Evolutionary conservation across 1,140 invertebrate genomes (phyloP).

Genomic region (Trigoniulus corallinus): DNA sequence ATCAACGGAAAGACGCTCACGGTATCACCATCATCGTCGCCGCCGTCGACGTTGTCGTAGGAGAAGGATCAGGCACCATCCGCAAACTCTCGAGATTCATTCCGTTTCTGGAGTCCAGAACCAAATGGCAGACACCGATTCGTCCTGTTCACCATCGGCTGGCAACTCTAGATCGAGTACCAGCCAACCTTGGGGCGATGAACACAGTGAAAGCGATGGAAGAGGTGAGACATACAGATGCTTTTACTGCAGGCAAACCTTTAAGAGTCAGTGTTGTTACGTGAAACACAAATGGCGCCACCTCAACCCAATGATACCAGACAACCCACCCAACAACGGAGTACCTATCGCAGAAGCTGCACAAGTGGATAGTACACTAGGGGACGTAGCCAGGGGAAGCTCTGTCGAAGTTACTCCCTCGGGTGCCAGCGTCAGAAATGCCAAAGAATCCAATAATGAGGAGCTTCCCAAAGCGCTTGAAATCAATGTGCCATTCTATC

Average conservation of each 20-base stretch:
- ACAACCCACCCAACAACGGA: no score
- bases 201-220: background rate
- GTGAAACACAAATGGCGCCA: constrained; percentile 58
- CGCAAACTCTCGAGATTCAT: background rate
- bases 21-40: background rate
- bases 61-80: background rate
- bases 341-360: constrained; percentile 16
- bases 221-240: constrained; percentile 37
- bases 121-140: background rate
- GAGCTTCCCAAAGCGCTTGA: constrained; percentile 49
- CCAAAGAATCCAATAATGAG: constrained; percentile 23
- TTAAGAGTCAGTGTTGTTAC: constrained; percentile 65
- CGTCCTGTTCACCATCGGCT: background rate
- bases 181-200: background rate
- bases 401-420: background rate
- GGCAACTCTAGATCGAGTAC: background rate
- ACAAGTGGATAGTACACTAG: constrained; percentile 7
- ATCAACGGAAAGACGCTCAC: background rate
- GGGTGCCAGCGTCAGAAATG: constrained; percentile 5
- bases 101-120: background rate
- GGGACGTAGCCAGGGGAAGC: background rate
- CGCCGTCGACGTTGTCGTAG: no score
- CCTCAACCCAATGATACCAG: constrained; percentile 37
- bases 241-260: constrained; percentile 57
- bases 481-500: constrained; percentile 75